phyloP scores from a whole-genome alignment of 2,797 vertebrate genomes.

The Sebastes minor region DNA sequence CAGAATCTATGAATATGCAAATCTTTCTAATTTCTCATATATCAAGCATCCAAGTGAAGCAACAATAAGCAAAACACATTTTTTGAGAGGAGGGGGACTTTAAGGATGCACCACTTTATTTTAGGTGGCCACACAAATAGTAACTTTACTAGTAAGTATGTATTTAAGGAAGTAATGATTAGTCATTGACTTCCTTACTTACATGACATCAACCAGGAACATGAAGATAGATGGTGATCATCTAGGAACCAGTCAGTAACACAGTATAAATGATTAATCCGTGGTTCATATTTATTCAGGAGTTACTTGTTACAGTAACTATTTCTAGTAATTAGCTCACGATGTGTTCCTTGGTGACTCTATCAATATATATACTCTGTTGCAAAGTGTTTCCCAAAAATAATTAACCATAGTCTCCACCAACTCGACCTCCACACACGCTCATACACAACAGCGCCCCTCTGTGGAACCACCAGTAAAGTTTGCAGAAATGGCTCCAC shows the following conservation, averaged over 20 bases:
- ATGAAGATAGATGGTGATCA: neutral
- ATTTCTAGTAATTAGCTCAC: neutral
- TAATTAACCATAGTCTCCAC: neutral
- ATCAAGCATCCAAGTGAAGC: neutral
- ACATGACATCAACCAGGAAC: neutral
- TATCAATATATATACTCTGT: neutral
- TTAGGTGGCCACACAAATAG: neutral
- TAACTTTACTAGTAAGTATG: neutral
- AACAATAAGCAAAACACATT: neutral
- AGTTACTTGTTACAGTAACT: neutral
- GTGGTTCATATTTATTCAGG: neutral
- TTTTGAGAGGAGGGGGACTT: neutral
- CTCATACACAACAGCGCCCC: slow-evolving; percentile 20
- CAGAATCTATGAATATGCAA: neutral
- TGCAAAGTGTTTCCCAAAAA: neutral
- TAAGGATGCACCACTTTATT: neutral
- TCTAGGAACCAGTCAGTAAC: neutral
- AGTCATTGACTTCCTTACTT: neutral
- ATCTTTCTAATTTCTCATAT: neutral
- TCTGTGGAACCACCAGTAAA: neutral
- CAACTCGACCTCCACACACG: neutral
- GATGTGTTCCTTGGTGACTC: neutral
- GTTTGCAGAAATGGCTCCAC: neutral
- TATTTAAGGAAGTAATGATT: neutral
- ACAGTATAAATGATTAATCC: neutral